Conservation (phyloP, 2,797 vertebrate species). For the Acipenser oxyrinchus region DNA sequence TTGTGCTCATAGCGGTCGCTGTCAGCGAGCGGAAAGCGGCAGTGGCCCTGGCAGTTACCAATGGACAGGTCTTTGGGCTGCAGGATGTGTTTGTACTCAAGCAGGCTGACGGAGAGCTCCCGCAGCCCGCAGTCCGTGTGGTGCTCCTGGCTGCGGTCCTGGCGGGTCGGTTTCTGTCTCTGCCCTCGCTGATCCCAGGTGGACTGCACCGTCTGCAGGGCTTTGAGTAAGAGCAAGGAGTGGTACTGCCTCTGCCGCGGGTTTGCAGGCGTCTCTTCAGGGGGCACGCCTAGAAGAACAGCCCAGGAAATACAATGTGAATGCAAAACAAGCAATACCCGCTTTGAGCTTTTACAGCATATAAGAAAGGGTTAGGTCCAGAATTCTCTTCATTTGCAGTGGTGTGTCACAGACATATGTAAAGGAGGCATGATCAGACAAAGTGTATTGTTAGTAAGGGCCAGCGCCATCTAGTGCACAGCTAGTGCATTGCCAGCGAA, state of each 20-base stretch:
- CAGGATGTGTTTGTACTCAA: conserved; percentile 51
- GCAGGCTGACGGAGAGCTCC: conserved; percentile 70
- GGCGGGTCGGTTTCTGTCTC: conserved; percentile 51
- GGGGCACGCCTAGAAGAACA: neutral
- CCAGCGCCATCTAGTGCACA: no score
- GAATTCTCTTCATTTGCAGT: no score
- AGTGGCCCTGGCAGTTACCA: conserved; percentile 82
- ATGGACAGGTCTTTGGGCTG: conserved; percentile 58
- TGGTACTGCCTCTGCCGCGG: conserved; percentile 60
- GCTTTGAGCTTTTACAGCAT: no score
- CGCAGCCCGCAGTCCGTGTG: conserved; percentile 57
- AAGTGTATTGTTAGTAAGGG: no score
- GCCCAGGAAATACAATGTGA: no score
- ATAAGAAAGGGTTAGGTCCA: no score
- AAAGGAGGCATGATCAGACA: no score
- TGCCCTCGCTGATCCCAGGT: conserved; percentile 54
- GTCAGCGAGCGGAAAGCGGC: conserved; percentile 61
- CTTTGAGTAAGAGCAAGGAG: conserved; percentile 79
- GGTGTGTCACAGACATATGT: no score
- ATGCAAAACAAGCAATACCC: no score
- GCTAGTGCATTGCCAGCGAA: no score
- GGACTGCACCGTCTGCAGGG: conserved; percentile 65
- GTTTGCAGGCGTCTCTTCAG: neutral
- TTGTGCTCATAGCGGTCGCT: conserved; percentile 47
- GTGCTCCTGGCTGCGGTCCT: conserved; percentile 37